Percentiles rank a stretch among this genome's conserved stretches.
These are phyloP conservation scores for Saxicola maurus DNA, from an alignment of 2,797 vertebrate species.

Conservation along the genomic window DNA sequence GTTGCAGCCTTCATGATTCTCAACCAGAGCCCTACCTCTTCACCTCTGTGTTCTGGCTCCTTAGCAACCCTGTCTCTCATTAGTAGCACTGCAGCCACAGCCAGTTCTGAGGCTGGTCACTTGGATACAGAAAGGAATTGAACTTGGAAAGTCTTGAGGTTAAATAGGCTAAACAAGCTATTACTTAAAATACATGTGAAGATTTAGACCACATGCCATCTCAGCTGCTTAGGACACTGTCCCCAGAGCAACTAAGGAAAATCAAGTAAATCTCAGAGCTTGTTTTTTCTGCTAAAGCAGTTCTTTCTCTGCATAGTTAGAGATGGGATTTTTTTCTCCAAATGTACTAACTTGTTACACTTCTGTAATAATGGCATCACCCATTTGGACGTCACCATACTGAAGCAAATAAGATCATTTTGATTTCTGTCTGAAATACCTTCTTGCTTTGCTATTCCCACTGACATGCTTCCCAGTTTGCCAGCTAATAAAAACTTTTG, in stretches of 20 bases:
- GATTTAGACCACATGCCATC: neutral
- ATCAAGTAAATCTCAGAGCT: neutral
- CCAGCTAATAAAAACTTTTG: neutral
- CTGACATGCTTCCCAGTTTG: neutral
- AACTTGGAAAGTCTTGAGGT: neutral
- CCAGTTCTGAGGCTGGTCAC: neutral
- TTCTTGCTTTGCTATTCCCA: neutral
- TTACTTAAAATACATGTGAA: neutral
- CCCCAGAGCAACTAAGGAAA: neutral
- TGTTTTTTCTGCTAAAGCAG: neutral
- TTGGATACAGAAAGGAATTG: neutral
- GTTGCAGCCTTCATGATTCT: neutral
- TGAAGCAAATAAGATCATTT: neutral
- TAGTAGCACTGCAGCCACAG: neutral
- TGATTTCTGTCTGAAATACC: neutral
- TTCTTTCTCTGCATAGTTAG: neutral
- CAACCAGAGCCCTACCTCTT: neutral
- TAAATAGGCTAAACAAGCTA: neutral
- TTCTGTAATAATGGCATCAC: neutral
- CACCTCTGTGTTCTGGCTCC: neutral
- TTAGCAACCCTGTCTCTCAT: neutral
- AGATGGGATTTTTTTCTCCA: neutral
- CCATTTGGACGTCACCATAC: neutral
- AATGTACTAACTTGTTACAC: neutral
- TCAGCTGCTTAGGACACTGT: neutral